A percentile compares a stretch with the other conserved stretches of the same genome.
Conservation (phyloP, 1,140 invertebrate genomes). For the Hyles euphorbiae region DNA sequence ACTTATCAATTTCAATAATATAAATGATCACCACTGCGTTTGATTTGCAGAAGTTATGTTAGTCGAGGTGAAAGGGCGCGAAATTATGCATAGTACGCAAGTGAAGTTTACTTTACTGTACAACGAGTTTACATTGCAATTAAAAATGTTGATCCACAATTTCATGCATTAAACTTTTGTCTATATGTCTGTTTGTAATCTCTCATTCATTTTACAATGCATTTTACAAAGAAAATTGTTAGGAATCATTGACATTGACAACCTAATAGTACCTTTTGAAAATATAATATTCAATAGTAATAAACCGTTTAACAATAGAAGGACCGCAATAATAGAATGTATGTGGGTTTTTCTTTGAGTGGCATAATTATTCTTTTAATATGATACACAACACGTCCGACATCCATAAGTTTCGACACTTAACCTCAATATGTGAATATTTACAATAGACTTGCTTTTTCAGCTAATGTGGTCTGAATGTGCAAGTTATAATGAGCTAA, state of each 20-base stretch:
- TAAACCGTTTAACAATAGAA: not conserved
- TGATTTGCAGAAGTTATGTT: not conserved
- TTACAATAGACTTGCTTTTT: constrained; percentile 33
- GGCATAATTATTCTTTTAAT: constrained; percentile 5
- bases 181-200: constrained; percentile 1
- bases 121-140: constrained; percentile 4
- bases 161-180: not conserved
- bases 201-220: too few relatives aligned
- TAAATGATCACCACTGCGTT: not conserved
- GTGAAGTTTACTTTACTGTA: constrained; percentile 6
- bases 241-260: constrained; percentile 36
- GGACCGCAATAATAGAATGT: not conserved
- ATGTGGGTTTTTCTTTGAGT: constrained; percentile 10
- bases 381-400: constrained; percentile 23
- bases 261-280: constrained; percentile 5
- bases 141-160: not conserved
- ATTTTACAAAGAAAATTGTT: too few relatives aligned
- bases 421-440: constrained; percentile 66
- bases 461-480: constrained; percentile 10
- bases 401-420: constrained; percentile 51
- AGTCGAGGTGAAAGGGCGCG: constrained; percentile 65
- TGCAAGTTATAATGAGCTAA: not conserved
- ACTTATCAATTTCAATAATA: not conserved
- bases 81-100: constrained; percentile 40
- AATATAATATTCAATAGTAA: constrained; percentile 29